Base-by-base conservation (phyloP, 2,797 vertebrate genomes). In the Acanthurus tractus region DNA sequence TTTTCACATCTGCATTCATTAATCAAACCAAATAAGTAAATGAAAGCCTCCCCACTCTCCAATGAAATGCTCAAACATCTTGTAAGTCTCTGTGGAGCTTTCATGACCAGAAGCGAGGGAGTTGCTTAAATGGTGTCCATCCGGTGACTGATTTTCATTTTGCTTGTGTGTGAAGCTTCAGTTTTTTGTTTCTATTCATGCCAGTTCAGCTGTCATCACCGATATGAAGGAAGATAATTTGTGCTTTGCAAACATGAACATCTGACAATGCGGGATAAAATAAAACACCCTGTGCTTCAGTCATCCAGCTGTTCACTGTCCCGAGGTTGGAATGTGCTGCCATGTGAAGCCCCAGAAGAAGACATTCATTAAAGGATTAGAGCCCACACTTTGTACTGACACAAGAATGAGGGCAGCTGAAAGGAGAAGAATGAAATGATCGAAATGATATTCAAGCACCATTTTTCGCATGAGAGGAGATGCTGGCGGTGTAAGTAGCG, bases 341-440 rank as follows among this genome's bases (percentile, higher is more conserved):
- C 84, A 82, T 85, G 83, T 76, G 81, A 91, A 88, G 81, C 82
- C 75, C 70, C 76, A 76, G 71, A 58, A 86, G 85, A 89, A 86
- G 86, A 88, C 88, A 88, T 90, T 92, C 86, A 92, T 90, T 81
- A 74, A 85, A 87, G 90, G 91, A 93, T 93, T 92, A 93, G 73
- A 40, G 48, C 86, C 73, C 88, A 87, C 87, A 92, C 90, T 92
- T 93, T 93, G 92, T 90, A 81, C 89, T 87, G 88, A 91, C 87
- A 83, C 82, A 86, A 84, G 81, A 89, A 91, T 92, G 87, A 83
- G 86, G 83, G 90, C 86, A 68, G 79, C 78, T 87, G 89, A 93
- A 87, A 85, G 84, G 84, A 88, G 64, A 92, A 74, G 89, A 85
- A 92, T 87, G 83, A 92, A 88, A 90, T 87, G 81, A 89, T 89